A percentile compares a stretch with the other conserved stretches of the same genome.
Conservation (phyloP, 2,888 invertebrate genomes). For the Oxytorus armatus region DNA sequence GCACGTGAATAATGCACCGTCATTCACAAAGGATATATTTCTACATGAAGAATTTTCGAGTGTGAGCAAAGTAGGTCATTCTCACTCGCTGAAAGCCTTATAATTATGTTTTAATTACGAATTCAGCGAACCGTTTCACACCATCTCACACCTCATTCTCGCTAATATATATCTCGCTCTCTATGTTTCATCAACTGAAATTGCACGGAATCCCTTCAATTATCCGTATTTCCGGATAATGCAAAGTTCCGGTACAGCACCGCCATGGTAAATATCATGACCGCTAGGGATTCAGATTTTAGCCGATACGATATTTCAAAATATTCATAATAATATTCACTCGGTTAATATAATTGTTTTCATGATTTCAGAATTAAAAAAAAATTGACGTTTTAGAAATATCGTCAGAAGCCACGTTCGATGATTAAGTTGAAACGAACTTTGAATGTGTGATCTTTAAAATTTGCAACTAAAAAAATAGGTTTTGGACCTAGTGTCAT, state of each 20-base stretch:
- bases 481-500: too few species aligned
- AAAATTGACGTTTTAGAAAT: too few species aligned
- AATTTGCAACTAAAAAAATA: too few species aligned
- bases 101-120: conserved; percentile 53
- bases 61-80: conserved; percentile 43
- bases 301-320: too few species aligned
- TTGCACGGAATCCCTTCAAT: background rate
- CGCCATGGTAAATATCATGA: too few species aligned
- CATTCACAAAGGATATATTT: conserved; percentile 25
- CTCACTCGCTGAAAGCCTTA: conserved; percentile 12
- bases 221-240: background rate
- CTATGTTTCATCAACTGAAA: background rate
- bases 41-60: conserved; percentile 3
- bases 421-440: too few species aligned
- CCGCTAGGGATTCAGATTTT: too few species aligned
- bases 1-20: conserved; percentile 1
- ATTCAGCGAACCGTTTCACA: conserved; percentile 5
- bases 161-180: background rate
- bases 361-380: too few species aligned
- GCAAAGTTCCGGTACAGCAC: background rate
- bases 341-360: too few species aligned
- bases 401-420: too few species aligned
- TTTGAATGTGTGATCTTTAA: too few species aligned
- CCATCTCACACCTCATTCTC: conserved; percentile 3
- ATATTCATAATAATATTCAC: too few species aligned